Conservation (phyloP, 1,140 invertebrate species). For the Camponotus floridanus region DNA sequence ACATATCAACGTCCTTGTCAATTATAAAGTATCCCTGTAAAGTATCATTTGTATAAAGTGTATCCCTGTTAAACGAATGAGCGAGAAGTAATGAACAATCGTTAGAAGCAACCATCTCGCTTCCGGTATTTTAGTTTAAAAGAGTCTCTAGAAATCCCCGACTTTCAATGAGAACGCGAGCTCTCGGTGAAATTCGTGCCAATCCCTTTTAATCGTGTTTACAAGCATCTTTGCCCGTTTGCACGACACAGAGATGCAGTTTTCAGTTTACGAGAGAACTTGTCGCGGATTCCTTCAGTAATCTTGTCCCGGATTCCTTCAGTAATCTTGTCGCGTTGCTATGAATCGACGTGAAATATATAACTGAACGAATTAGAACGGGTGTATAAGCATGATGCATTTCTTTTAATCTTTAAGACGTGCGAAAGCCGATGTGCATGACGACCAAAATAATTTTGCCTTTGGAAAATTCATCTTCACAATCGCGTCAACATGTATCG, state of each 20-base stretch:
- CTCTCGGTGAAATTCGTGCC: constrained; percentile 26
- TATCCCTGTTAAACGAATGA: not conserved
- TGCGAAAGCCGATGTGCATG: constrained; percentile 20
- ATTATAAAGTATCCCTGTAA: constrained; percentile 1
- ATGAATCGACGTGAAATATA: not conserved
- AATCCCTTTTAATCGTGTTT: constrained; percentile 58
- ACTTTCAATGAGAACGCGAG: constrained; percentile 11
- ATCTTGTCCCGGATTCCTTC: not conserved
- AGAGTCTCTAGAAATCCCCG: constrained; percentile 1
- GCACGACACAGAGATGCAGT: constrained; percentile 21
- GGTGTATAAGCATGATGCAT: not conserved
- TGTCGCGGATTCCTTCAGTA: not conserved
- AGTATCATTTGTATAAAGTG: not conserved
- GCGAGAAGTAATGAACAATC: not conserved
- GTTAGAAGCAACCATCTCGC: not conserved
- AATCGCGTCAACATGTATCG: not conserved
- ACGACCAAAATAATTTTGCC: not conserved
- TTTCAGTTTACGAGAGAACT: constrained; percentile 46
- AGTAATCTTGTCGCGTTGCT: constrained; percentile 28
- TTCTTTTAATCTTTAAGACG: not conserved
- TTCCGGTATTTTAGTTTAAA: constrained; percentile 13
- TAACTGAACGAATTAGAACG: constrained; percentile 19
- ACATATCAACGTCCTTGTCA: not conserved
- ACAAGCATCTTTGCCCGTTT: constrained; percentile 10
- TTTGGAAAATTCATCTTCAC: not conserved